Conservation (phyloP, 2,797 vertebrate genomes). For the Pangasius krempfi region DNA sequence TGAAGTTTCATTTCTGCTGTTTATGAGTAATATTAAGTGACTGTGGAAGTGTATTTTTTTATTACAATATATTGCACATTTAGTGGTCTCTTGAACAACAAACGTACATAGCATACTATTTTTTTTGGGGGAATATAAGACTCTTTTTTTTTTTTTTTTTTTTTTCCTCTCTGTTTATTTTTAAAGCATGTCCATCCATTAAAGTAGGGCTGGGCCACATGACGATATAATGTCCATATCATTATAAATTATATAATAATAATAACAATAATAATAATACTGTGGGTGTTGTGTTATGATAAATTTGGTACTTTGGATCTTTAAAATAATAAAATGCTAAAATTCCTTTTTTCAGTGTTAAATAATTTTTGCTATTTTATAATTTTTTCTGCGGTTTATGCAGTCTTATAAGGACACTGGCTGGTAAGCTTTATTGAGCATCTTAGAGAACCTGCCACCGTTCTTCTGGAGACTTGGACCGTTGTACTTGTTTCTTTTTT, state of each 20-base stretch:
- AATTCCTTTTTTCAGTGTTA: not conserved
- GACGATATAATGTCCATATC: not conserved
- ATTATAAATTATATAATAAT: not conserved
- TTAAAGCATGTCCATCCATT: not conserved
- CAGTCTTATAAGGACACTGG: not conserved
- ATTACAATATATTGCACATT: not conserved
- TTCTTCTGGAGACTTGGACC: not conserved
- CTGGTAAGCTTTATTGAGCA: not conserved
- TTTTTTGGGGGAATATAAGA: not conserved
- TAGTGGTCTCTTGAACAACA: not conserved
- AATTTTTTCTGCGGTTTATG: too few relatives aligned
- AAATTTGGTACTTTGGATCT: not conserved
- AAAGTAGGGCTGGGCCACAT: not conserved
- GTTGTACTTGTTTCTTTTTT: not conserved
- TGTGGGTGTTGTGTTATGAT: not conserved
- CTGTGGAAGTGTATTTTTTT: not conserved
- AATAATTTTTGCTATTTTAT: not conserved
- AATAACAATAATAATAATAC: too few relatives aligned
- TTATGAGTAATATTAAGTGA: conserved; percentile 17
- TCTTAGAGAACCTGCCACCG: not conserved
- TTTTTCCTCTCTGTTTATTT: not conserved
- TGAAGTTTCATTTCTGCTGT: conserved; percentile 7
- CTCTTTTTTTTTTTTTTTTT: not conserved
- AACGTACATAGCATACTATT: not conserved
- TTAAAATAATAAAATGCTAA: not conserved